Conservation (phyloP, 1,140 invertebrate species). For the Temnothorax nylanderi region DNA sequence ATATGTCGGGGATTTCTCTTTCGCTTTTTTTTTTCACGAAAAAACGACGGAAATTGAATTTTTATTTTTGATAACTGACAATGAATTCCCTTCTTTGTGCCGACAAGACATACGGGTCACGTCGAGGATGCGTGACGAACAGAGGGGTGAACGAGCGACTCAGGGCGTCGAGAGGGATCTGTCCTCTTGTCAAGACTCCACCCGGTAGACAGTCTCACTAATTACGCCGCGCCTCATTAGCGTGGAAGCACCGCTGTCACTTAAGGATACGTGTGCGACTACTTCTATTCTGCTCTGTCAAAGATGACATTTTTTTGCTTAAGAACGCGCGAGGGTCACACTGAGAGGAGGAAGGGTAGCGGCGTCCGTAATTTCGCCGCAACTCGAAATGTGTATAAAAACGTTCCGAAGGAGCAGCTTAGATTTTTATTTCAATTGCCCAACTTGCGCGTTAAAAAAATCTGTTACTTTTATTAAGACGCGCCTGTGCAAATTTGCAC, state of each 20-base stretch:
- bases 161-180: constrained; percentile 71
- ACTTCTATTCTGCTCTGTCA: constrained; percentile 71
- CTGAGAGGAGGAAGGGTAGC: not conserved
- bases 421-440: constrained; percentile 25
- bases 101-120: constrained; percentile 60
- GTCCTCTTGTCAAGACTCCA: constrained; percentile 68
- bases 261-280: constrained; percentile 76
- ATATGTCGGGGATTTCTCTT: not conserved
- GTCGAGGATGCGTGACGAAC: constrained; percentile 66
- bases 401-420: constrained; percentile 9
- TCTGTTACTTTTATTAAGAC: not conserved
- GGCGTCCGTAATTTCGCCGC: not conserved
- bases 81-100: constrained; percentile 49
- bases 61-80: constrained; percentile 47
- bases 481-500: not conserved
- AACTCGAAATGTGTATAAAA: not conserved
- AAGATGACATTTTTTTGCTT: constrained; percentile 72
- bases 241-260: constrained; percentile 75
- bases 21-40: not conserved
- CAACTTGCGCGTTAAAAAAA: not conserved
- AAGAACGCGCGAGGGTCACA: not conserved
- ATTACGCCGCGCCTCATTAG: constrained; percentile 86
- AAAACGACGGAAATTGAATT: constrained; percentile 1
- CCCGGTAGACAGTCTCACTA: constrained; percentile 84
- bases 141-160: constrained; percentile 65